Evolutionary conservation across 2,888 invertebrate species (phyloP), one percentile per base, ranked within the genome.

Genomic region (Campoplex capitator): DNA sequence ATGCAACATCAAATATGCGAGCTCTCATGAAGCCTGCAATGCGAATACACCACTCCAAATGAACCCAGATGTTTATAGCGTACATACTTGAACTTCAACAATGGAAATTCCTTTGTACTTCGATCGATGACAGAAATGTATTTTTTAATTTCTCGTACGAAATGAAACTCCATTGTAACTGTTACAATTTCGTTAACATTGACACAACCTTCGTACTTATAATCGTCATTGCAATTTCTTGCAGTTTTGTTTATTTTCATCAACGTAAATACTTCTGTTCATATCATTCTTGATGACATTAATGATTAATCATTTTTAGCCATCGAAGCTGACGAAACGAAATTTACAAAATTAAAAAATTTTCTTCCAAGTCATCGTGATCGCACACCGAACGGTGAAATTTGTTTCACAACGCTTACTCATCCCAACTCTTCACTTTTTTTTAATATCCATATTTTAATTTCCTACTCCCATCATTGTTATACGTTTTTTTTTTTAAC

Each of bases 1-100:
- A 65, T 48, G 48, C 58, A 65, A 23, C 35, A 65, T 65, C 76
- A 77, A 65, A 77, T 65, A 65, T 77, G 48, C 35, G 28, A 16
- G 51, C 8, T 67, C 48, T 77, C 76, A 35, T 77, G 23, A 11
- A 48, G 58, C 3, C 51, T 77, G 6, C 75, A 58, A 42, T 56
- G 75, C 56, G 28, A 45, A 38, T 58, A n/a, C 58, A 45, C 75
- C 42, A 2, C 13, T 45, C 23, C 23, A 38, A 67, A 67, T 42
- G 67, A 42, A 67, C 32, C n/a, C 62, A 16, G 23, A 16, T 62
- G 32, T 62, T 13, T 28, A 62, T 32, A 16, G 62, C 32, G 16
- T 6, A 32, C 62, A 62, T 62, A 62, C 32, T 32, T 62, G 32
- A 62, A 32, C 62, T 62, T 32, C 45, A 32, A 16, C 16, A 32